phyloP scores from a whole-genome alignment of 2,113 vertebrate genomes.

The Limnothrissa miodon region DNA sequence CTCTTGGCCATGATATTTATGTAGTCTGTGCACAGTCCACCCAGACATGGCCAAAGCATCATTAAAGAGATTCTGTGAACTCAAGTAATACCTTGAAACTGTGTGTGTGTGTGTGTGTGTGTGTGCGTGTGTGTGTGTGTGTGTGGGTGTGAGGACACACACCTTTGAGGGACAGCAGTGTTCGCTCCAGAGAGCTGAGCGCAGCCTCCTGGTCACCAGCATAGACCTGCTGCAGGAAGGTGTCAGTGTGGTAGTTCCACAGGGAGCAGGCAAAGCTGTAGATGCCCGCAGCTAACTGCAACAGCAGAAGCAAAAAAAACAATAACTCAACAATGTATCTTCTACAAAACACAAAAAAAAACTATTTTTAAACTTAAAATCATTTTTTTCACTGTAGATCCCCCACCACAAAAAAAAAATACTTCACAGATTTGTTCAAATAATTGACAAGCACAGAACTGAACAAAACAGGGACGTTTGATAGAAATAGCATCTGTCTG shows the following conservation, averaged over 20 bases:
- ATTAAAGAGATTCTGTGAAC: no score
- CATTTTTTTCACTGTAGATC: background rate
- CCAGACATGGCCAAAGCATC: no score
- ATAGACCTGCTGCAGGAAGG: conserved; percentile 87
- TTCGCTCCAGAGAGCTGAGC: conserved; percentile 86
- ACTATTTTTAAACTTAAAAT: background rate
- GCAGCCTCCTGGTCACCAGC: conserved; percentile 77
- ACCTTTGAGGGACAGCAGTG: conserved; percentile 95
- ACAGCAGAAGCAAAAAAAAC: conserved; percentile 52
- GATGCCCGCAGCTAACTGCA: conserved; percentile 91
- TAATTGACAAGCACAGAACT: background rate
- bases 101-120: background rate
- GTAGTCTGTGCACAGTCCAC: no score
- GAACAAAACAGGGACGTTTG: background rate
- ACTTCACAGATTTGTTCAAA: background rate
- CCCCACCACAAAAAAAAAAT: no score
- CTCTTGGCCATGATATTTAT: no score
- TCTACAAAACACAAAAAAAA: background rate
- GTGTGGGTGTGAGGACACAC: conserved; percentile 28
- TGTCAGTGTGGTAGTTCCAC: conserved; percentile 96
- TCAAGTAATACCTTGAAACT: no score
- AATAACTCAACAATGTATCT: conserved; percentile 9
- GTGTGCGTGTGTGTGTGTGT: background rate
- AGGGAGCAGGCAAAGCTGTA: conserved; percentile 94
- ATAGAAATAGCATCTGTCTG: background rate